Evolutionary conservation across 2,797 vertebrate species (phyloP), one percentile per base, ranked within the genome.

Genomic region (Cheirogaleus major): DNA sequence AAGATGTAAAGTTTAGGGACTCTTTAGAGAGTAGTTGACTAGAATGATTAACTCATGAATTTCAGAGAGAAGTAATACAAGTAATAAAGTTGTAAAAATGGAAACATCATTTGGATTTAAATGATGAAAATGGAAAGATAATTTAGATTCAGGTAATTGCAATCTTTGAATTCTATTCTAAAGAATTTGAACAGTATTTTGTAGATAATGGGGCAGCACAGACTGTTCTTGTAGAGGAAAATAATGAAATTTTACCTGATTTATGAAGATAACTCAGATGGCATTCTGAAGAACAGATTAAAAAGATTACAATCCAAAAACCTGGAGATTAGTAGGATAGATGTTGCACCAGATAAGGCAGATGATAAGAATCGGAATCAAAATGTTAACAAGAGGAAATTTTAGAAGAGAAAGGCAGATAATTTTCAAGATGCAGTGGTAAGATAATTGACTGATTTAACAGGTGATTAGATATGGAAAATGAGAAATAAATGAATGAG

Each of bases 101-200:
- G 70, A 70, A 90, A 92, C n/a, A 45, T 67, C 88, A 48, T 92
- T 90, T 92, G 48, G 4, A 83, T 80, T 95, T 27, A 90, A 95
- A n/a, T 85, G 32, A 92, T 86, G 41, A 72, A 93, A 95, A 84
- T 63, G 27, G 32, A 83, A 89, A 93, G 25, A 2, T 78, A 84
- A 92, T 95, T 96, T 88, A 84, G 38, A 81, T 35, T 93, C 10
- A 41, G 67, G 55, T 89, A 90, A 89, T 75, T 84, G 79, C 75
- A 32, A 87, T 87, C 38, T 70, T 75, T 83, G 57, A 81, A 73
- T 79, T 30, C 4, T 92, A 38, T 55, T 50, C 45, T 86, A 86
- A 93, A 85, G 32, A 83, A 89, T 70, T 52, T 92, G 20, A 82
- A 59, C 7, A 52, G 30, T 63, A 59, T 85, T 91, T 93, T 95